Percentiles rank a stretch among this genome's conserved stretches.
Evolutionary conservation across 2,888 invertebrate species (phyloP).

Genomic region (Buathra laborator): DNA sequence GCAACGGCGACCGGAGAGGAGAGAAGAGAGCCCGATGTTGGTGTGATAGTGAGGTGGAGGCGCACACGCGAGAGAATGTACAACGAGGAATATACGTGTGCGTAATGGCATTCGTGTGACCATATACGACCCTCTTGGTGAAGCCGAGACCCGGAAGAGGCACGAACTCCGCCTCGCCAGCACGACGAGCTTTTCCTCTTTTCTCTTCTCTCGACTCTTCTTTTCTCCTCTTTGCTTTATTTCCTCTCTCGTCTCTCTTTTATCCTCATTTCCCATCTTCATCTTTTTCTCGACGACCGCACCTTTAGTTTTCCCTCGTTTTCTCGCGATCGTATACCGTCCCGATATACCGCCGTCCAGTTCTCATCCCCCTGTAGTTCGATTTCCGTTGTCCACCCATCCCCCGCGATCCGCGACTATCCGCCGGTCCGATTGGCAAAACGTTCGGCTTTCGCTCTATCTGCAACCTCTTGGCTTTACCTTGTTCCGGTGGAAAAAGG

Average conservation of each 20-base stretch:
- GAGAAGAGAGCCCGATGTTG: slow-evolving; percentile 24
- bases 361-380: slow-evolving; percentile 10
- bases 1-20: slow-evolving; percentile 72
- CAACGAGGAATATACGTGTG: slow-evolving; percentile 21
- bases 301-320: slow-evolving; percentile 14
- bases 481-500: slow-evolving; percentile 35
- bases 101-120: slow-evolving; percentile 49
- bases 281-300: slow-evolving; percentile 50
- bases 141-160: slow-evolving; percentile 17
- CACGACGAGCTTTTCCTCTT: slow-evolving; percentile 24
- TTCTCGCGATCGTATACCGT: neutral
- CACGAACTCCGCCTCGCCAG: slow-evolving; percentile 36
- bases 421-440: slow-evolving; percentile 63
- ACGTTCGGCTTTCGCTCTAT: slow-evolving; percentile 65
- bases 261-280: slow-evolving; percentile 59
- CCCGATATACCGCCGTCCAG: neutral
- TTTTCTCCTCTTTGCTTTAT: slow-evolving; percentile 16
- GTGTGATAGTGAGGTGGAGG: slow-evolving; percentile 28
- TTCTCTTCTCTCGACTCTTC: slow-evolving; percentile 9
- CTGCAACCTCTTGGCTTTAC: slow-evolving; percentile 34
- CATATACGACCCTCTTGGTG: slow-evolving; percentile 54
- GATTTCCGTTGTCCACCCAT: neutral
- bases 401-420: slow-evolving; percentile 10
- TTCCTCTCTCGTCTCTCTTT: slow-evolving; percentile 25
- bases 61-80: neutral